Evolutionary conservation across 2,797 vertebrate species (phyloP), one percentile per base, ranked within the genome.

Genomic region (Stomatorhinus walkeri): DNA sequence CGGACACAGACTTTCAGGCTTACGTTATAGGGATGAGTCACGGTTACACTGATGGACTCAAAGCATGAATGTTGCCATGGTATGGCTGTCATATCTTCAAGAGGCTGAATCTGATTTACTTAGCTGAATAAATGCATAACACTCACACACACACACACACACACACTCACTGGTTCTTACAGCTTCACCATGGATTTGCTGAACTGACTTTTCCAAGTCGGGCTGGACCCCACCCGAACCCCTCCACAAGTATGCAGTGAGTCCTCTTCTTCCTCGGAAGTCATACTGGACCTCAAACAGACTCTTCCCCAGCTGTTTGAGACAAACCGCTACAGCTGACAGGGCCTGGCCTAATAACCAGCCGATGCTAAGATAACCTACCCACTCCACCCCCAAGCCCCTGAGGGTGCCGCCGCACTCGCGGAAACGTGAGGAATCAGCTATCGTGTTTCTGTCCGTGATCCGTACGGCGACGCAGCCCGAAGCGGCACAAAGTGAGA

Each of bases 111-210:
- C 56, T 59, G 56, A 59, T 8, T 22, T 59, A 22, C 56, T 59
- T 59, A 22, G n/a, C 6, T 59, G 56, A 22, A 59, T 59, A 22
- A 59, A 59, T 59, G n/a, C 19, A 59, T 8, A 24, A 76, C 14
- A 32, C 64, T 61, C 89, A 2, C 36, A 89, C 91, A 54, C 89
- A 87, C 88, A 90, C 40, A 85, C 85, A 64, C 68, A 52, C 10
- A 46, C 76, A 89, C 64, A 54, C 43, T 12, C 83, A 48, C 43
- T 5, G 4, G 9, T 48, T 5, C 48, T 28, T 8, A 85, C 59
- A 14, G 24, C 40, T 19, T 83, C 49, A 28, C 19, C 8, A 19
- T 85, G 83, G 24, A 54, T 68, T 32, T 52, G 83, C 54, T 85
- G 40, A 68, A 22, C 24, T 85, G 14, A 49, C 16, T 88, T n/a